Conservation (phyloP, 2,888 invertebrate species). For the Ormyrus pomaceus region DNA sequence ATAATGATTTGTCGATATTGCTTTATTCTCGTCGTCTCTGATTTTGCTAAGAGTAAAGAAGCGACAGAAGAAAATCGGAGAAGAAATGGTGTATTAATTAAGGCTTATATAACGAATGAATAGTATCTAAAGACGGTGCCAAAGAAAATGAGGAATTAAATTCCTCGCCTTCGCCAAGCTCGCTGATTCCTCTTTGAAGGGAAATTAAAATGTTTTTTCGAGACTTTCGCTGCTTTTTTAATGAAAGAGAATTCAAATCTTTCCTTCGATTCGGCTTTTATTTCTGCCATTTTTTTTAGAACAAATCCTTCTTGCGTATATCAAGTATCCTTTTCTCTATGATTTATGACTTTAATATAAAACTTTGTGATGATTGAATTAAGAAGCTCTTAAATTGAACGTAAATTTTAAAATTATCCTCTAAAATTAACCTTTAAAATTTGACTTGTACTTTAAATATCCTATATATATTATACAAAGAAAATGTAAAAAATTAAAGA, state of each 20-base stretch:
- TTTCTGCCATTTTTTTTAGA: background rate
- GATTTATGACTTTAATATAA: too few species aligned
- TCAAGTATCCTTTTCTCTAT: too few species aligned
- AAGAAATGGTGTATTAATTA: constrained; percentile 46
- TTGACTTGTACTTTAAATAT: too few species aligned
- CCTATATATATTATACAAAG: too few species aligned
- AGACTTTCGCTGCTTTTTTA: background rate
- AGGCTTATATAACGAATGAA: background rate
- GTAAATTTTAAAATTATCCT: too few species aligned
- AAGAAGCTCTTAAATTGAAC: too few species aligned
- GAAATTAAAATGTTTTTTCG: constrained; percentile 14
- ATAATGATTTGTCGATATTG: background rate
- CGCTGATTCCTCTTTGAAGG: constrained; percentile 15
- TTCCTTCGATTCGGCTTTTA: background rate
- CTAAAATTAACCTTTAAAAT: too few species aligned
- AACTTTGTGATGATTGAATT: too few species aligned
- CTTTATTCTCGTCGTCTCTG: constrained; percentile 8
- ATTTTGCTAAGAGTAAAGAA: background rate
- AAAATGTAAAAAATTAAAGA: too few species aligned
- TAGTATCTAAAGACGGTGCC: background rate
- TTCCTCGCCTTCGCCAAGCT: constrained; percentile 5
- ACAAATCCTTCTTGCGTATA: too few species aligned
- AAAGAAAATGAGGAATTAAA: constrained; percentile 33
- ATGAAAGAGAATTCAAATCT: constrained; percentile 4
- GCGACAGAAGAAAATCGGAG: background rate